Evolutionary conservation across 2,888 invertebrate species (phyloP).

Genomic region (Tholera decimalis): DNA sequence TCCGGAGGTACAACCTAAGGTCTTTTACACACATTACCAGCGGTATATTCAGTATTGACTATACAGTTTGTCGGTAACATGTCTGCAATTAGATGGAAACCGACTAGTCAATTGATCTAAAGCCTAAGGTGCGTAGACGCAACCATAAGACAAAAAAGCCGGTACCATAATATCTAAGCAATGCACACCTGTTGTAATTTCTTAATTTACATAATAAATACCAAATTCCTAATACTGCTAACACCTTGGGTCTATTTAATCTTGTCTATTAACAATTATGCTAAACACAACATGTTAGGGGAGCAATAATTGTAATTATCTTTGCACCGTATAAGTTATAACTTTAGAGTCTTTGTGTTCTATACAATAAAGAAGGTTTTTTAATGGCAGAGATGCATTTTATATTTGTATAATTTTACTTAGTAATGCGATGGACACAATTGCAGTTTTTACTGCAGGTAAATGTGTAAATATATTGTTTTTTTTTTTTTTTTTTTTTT

Average conservation of each 20-base stretch:
- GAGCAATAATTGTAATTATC: constrained; percentile 47
- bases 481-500: too few species aligned
- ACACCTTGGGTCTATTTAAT: constrained; percentile 58
- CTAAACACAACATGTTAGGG: constrained; percentile 40
- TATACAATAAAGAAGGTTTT: neutral
- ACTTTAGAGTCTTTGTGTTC: neutral
- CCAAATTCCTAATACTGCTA: constrained; percentile 40
- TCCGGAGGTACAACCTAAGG: too few species aligned
- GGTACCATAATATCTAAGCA: constrained; percentile 13
- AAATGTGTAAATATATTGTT: constrained; percentile 18
- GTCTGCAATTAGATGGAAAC: neutral
- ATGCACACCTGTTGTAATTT: constrained; percentile 50
- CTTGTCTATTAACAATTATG: constrained; percentile 45
- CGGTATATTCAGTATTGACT: too few species aligned
- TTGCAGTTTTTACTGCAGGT: constrained; percentile 32
- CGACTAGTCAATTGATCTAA: neutral
- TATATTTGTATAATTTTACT: constrained; percentile 20
- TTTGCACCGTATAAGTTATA: constrained; percentile 14
- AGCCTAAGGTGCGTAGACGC: constrained; percentile 13
- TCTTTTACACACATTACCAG: too few species aligned
- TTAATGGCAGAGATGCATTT: neutral
- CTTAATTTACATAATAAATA: constrained; percentile 50
- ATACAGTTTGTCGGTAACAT: too few species aligned
- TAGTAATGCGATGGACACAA: constrained; percentile 31
- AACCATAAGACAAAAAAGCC: constrained; percentile 1